A percentile compares a stretch with the other conserved stretches of the same genome.
These are phyloP conservation scores for Azorinus chamasolen DNA, from an alignment of 2,888 invertebrate genomes.

Conservation along the genomic window DNA sequence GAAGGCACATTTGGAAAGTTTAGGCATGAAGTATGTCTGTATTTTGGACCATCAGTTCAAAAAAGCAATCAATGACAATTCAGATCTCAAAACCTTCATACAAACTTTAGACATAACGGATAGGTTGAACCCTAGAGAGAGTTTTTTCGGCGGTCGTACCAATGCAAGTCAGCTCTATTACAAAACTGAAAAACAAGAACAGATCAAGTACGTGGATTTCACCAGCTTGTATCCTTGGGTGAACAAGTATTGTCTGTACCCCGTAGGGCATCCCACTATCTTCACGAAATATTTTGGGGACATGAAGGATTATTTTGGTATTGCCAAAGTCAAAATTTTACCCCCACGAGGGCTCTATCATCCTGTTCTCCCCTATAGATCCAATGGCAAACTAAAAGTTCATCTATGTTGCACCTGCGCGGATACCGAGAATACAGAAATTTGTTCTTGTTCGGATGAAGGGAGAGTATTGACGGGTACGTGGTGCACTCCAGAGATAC, in stretches of 20 bases:
- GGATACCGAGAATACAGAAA: slow-evolving; percentile 63
- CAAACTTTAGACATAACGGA: slow-evolving; percentile 17
- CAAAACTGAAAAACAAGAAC: slow-evolving; percentile 46
- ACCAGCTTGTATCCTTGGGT: slow-evolving; percentile 62
- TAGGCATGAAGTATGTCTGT: slow-evolving; percentile 30
- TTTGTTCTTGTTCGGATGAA: slow-evolving; percentile 78
- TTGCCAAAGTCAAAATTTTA: slow-evolving; percentile 39
- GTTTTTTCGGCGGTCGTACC: slow-evolving; percentile 75
- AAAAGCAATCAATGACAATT: neutral
- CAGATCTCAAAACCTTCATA: slow-evolving; percentile 5
- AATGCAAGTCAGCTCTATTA: slow-evolving; percentile 68
- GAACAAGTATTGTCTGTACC: slow-evolving; percentile 68
- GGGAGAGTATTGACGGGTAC: slow-evolving; percentile 77
- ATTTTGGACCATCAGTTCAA: slow-evolving; percentile 42
- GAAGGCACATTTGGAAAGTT: slow-evolving; percentile 1
- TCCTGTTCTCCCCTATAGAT: slow-evolving; percentile 71
- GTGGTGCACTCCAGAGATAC: slow-evolving; percentile 83
- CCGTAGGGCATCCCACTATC: slow-evolving; percentile 70
- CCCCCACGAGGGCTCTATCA: slow-evolving; percentile 39
- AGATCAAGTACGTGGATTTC: slow-evolving; percentile 67
- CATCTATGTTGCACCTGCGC: slow-evolving; percentile 77
- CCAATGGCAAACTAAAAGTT: slow-evolving; percentile 81
- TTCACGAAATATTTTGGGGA: slow-evolving; percentile 34
- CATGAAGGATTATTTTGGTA: slow-evolving; percentile 46
- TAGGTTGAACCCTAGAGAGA: slow-evolving; percentile 65